phyloP scores from a whole-genome alignment of 2,888 invertebrate species.

The Oligia latruncula region DNA sequence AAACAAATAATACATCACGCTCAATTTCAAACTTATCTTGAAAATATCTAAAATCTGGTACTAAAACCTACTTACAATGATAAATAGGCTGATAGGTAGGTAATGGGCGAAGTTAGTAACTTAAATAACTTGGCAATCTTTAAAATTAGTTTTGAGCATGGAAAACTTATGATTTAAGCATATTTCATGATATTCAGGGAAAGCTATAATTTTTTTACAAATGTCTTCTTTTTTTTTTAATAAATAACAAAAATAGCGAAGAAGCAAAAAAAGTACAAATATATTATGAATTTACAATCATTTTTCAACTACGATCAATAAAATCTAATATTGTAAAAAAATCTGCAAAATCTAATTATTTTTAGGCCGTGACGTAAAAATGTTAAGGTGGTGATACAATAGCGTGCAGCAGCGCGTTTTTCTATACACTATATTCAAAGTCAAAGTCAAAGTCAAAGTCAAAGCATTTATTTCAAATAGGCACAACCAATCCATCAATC shows the following conservation, averaged over 20 bases:
- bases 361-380: background rate
- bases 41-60: slow-evolving; percentile 18
- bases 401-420: background rate
- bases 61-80: slow-evolving; percentile 31
- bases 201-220: background rate
- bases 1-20: background rate
- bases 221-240: no score
- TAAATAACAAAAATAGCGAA: background rate
- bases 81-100: slow-evolving; percentile 34
- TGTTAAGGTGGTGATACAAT: slow-evolving; percentile 8
- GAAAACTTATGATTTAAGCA: background rate
- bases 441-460: no score
- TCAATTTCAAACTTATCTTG: slow-evolving; percentile 14
- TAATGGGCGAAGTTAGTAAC: slow-evolving; percentile 39
- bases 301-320: background rate
- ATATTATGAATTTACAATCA: background rate
- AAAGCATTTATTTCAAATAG: no score
- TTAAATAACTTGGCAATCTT: slow-evolving; percentile 43
- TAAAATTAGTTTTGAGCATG: slow-evolving; percentile 20
- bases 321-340: slow-evolving; percentile 2
- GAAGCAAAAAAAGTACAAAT: background rate
- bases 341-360: slow-evolving; percentile 6
- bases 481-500: no score
- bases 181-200: background rate
- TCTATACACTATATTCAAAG: no score